Base-by-base conservation (phyloP, 30 jellyfish, hydroid and myxozoan genomes). In the Hydractinia symbiolongicarpus region DNA sequence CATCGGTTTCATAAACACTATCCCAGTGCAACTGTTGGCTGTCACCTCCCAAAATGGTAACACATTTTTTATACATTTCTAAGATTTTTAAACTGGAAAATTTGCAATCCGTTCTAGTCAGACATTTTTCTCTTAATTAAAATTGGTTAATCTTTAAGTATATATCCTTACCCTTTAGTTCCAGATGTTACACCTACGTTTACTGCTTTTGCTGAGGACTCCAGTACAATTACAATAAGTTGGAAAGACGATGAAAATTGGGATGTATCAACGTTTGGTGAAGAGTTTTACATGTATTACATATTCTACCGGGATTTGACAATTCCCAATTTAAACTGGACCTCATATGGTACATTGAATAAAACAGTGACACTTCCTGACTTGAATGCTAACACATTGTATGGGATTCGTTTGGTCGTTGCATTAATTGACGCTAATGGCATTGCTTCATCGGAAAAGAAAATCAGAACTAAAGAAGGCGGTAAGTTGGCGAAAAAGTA, bases 371-470 rank as follows among this genome's bases (percentile, higher is more conserved):
- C 58, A 7, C 81, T 58, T 5, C 61, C 58, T 7, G 53, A 72
- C n/a, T 55, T 72, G 58, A 72, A 30, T n/a, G 81, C 81, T 5
- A 53, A 72, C 13, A 75, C 83, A n/a, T 40, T 14, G 55, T 75
- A 75, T 21, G 76, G 83, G 7, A 55, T 75, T 53, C 15, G 83
- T 49, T 76, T 75, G 19, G 52, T 75, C 51, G 83, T 55, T 55
- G 50, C 83, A 14, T 19, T 17, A 7, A 17, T 15, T 14, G 76
- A 10, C 15, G 83, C 78, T 5, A 75, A 50, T 10, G 83, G 83
- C 75, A 20, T 75, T 6, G 83, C 83, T 21, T 75, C 83, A n/a
- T 17, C 19, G 10, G 80, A 71, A 19, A 71, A 19, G 40, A 50
- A 19, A 19, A 58, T 19, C 51, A n/a, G 5, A 8, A 71, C 80